A percentile compares a stretch with the other conserved stretches of the same genome.
Evolutionary conservation across 2,888 invertebrate genomes (phyloP).

Genomic region (Himalopsyche kuldschensis): DNA sequence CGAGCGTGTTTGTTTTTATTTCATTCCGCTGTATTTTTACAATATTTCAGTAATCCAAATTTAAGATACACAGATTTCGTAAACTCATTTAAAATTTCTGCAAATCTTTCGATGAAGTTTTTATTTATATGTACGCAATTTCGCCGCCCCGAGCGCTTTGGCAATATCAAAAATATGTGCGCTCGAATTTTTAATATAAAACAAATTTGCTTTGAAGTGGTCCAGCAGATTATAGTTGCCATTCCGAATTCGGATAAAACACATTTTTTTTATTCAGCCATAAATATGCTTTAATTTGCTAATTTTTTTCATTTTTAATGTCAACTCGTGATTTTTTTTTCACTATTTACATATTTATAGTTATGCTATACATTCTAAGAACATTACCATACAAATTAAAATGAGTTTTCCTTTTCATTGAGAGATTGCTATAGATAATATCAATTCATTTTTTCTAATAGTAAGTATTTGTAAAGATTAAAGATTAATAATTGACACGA

Average conservation of each 20-base stretch:
- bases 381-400: no score
- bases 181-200: background rate
- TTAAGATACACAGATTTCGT: constrained; percentile 9
- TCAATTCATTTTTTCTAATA: no score
- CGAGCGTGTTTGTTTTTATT: constrained; percentile 35
- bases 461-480: no score
- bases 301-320: no score
- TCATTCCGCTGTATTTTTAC: constrained; percentile 21
- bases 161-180: background rate
- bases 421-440: no score
- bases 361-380: no score
- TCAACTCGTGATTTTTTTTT: no score
- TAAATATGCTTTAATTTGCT: no score
- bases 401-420: no score
- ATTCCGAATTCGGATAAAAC: background rate
- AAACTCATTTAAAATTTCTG: background rate
- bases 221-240: background rate
- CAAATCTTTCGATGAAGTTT: background rate
- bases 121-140: background rate
- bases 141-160: background rate
- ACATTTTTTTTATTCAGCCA: background rate
- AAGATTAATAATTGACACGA: no score
- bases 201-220: background rate
- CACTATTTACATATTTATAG: no score
- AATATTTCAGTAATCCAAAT: constrained; percentile 28